Evolutionary conservation across 2,888 invertebrate species (phyloP).

Genomic region (Dolomedes plantarius): DNA sequence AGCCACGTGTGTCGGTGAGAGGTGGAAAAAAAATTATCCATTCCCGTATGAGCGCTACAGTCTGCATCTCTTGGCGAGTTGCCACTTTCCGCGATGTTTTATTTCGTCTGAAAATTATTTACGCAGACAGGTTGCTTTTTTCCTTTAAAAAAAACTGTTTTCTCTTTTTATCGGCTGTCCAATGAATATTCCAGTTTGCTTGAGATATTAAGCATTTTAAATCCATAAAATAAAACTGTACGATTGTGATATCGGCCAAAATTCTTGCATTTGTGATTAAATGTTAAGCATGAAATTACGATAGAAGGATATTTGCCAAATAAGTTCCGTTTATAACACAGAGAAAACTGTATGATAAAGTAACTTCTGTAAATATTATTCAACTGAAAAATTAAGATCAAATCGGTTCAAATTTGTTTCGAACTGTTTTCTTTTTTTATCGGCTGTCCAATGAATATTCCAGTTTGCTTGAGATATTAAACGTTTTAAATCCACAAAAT

Average conservation of each 20-base stretch:
- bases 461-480: background rate
- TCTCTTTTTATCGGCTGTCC: background rate
- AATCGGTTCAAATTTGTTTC: too few species aligned
- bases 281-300: too few species aligned
- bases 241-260: too few species aligned
- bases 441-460: background rate
- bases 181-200: background rate
- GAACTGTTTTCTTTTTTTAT: background rate
- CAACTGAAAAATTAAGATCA: too few species aligned
- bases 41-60: background rate
- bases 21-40: background rate
- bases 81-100: background rate
- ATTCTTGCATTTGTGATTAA: too few species aligned
- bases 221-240: too few species aligned
- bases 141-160: background rate
- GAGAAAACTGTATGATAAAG: too few species aligned
- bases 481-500: too few species aligned
- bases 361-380: too few species aligned
- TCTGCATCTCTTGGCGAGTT: background rate
- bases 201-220: too few species aligned
- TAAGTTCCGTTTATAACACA: too few species aligned
- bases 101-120: background rate
- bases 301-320: too few species aligned
- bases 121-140: background rate
- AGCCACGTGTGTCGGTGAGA: background rate